phyloP scores from a whole-genome alignment of 2,113 vertebrate genomes.

The Riparia riparia region DNA sequence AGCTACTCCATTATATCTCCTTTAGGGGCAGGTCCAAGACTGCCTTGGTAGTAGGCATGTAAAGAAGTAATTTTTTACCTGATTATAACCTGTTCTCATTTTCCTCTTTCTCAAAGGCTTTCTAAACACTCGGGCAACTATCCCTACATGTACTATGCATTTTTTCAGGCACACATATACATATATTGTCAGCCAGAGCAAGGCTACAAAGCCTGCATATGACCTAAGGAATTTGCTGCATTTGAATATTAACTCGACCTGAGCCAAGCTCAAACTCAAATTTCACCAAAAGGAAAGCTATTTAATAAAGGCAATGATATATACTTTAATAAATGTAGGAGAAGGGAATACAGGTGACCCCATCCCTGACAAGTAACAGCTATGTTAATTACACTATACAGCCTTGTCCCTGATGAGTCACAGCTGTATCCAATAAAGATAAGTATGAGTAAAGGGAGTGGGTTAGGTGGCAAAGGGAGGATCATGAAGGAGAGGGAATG shows the following conservation, averaged over 20 bases:
- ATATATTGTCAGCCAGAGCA: neutral
- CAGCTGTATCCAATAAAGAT: neutral
- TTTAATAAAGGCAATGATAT: neutral
- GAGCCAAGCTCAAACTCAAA: neutral
- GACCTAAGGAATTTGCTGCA: neutral
- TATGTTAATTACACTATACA: neutral
- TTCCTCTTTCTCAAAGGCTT: neutral
- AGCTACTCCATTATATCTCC: neutral
- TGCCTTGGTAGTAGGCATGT: accelerated
- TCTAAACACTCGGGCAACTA: neutral
- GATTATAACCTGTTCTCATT: neutral
- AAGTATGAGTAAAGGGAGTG: neutral
- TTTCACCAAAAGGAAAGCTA: neutral
- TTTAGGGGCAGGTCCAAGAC: neutral
- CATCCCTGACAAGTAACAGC: neutral
- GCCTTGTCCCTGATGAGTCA: neutral
- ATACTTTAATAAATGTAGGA: neutral
- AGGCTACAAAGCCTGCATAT: neutral
- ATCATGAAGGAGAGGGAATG: too few species aligned
- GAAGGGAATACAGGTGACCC: neutral
- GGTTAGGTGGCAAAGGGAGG: too few species aligned
- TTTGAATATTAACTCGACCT: neutral
- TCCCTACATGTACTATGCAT: neutral
- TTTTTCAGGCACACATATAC: neutral
- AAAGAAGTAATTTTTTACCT: neutral